Evolutionary conservation across 1,140 invertebrate species (phyloP), one percentile per base, ranked within the genome.

Genomic region (Paraescarpia echinospica): DNA sequence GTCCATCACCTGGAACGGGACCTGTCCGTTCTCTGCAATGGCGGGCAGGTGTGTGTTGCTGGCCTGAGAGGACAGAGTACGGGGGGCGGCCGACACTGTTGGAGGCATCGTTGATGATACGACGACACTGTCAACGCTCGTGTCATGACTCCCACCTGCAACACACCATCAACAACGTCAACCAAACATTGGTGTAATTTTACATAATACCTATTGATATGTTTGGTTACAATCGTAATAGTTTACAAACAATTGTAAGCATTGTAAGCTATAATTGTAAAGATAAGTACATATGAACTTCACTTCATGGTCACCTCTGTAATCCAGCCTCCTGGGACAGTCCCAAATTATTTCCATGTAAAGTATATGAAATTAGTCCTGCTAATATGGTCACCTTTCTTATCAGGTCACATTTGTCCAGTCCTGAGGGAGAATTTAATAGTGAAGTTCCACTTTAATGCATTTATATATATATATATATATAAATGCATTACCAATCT

Each of bases 1-100:
- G 18, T 97, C 97, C 90, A 97, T 96, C n/a, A 97, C 96, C 94
- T 97, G 97, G 94, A 95, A 96, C 41, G 95, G 95, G 92, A 96
- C 96, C 9, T 91, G 91, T 33, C 33, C 92, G 97, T 97, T 93
- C 97, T 97, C 98, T n/a, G 97, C 97, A 94, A 97, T 98, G n/a
- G 97, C 98, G 6, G 98, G 98, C 94, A 98, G 96, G 93, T 97
- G 97, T 77, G 33, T 92, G 34, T 48, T 12, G 14, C 18, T 34
- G 33, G 33, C n/a, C 34, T 34, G 34, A 31, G 90, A 90, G 22
- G 90, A 4, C 90, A 34, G 5, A 5, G 33, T 41, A 33, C n/a
- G 34, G 18, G 90, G 34, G 18, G 90, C 89, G 27, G 89, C 12
- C 8, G 89, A 90, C 34, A 33, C 90, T 91, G 33, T 41, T 1